Conservation (phyloP, 2,113 vertebrate genomes). For the Dermatemys mawii region DNA sequence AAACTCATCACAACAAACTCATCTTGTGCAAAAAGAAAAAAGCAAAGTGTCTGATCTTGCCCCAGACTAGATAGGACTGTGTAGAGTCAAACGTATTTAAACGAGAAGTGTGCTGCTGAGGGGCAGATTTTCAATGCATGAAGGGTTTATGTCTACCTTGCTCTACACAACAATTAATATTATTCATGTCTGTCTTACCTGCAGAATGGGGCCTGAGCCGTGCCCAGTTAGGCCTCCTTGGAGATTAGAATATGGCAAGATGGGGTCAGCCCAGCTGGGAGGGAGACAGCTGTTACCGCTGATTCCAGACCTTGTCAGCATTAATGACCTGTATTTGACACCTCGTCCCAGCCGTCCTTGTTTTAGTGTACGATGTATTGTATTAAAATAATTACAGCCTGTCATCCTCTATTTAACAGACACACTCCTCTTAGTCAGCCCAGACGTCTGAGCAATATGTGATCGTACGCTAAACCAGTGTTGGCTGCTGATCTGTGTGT, state of each 20-base stretch:
- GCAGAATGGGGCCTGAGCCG: background rate
- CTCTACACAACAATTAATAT: slow-evolving; percentile 7
- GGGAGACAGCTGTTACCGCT: slow-evolving; percentile 73
- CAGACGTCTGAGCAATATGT: slow-evolving; percentile 1
- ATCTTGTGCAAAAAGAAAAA: accelerated
- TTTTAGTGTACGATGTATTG: slow-evolving; percentile 66
- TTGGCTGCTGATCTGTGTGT: background rate
- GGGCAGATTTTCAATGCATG: background rate
- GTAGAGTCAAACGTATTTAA: background rate
- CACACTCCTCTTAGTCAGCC: slow-evolving; percentile 48
- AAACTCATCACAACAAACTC: background rate
- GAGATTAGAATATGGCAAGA: slow-evolving; percentile 40
- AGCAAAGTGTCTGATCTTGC: background rate
- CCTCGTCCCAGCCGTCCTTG: slow-evolving; percentile 70
- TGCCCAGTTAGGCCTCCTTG: slow-evolving; percentile 12
- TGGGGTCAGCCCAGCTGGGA: slow-evolving; percentile 71
- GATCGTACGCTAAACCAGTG: background rate
- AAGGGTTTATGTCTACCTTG: background rate
- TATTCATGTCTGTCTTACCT: background rate
- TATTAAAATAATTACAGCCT: slow-evolving; percentile 80
- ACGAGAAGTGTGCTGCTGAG: background rate
- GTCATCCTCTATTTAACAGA: slow-evolving; percentile 78
- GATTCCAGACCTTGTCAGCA: slow-evolving; percentile 74
- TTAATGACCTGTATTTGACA: slow-evolving; percentile 77
- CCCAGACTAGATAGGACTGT: background rate